Evolutionary conservation across 2,888 invertebrate species (phyloP).

Genomic region (Phalangium opilio): DNA sequence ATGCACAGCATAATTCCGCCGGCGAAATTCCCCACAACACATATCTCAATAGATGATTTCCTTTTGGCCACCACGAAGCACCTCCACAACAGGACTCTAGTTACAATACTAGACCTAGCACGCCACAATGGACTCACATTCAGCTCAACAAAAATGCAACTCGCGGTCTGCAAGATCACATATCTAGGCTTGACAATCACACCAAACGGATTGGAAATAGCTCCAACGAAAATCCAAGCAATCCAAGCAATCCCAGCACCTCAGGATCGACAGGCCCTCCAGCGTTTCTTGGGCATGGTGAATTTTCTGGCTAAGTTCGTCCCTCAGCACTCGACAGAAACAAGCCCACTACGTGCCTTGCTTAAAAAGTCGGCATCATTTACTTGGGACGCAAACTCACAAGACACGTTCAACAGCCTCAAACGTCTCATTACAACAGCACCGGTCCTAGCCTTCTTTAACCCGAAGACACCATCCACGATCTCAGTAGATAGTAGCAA

Average conservation of each 20-base stretch:
- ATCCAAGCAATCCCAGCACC: constrained; percentile 1
- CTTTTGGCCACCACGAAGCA: background rate
- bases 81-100: constrained; percentile 2
- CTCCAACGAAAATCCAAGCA: constrained; percentile 1
- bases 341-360: background rate
- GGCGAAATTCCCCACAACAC: background rate
- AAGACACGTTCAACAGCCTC: too few relatives aligned
- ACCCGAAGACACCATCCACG: constrained; percentile 18
- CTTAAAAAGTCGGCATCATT: too few relatives aligned
- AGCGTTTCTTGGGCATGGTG: constrained; percentile 7
- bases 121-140: constrained; percentile 1
- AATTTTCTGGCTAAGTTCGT: background rate
- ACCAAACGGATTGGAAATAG: constrained; percentile 3
- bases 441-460: constrained; percentile 26
- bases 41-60: constrained; percentile 2
- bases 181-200: too few relatives aligned
- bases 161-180: too few relatives aligned
- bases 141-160: too few relatives aligned
- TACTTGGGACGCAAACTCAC: constrained; percentile 18
- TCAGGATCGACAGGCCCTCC: constrained; percentile 1
- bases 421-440: too few relatives aligned
- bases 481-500: constrained; percentile 27
- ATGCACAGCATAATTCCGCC: constrained; percentile 3
- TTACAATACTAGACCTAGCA: constrained; percentile 1
- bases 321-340: background rate